Conservation (phyloP, 2,888 invertebrate species). For the Mesoligia furuncula region DNA sequence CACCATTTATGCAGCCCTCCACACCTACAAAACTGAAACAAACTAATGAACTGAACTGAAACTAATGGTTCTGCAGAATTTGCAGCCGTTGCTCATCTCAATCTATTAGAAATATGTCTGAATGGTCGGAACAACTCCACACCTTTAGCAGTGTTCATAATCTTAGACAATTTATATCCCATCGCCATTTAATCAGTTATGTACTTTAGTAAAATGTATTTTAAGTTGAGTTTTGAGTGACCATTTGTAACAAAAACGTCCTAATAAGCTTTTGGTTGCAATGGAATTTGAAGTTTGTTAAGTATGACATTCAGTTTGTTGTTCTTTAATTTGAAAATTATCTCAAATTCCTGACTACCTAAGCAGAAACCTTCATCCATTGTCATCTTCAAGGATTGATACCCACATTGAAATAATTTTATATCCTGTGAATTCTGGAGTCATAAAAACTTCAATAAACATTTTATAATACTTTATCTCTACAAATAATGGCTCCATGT, state of each 20-base stretch:
- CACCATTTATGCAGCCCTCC: no score
- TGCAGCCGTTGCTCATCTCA: neutral
- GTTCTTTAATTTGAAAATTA: no score
- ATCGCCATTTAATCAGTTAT: no score
- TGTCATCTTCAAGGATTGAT: neutral
- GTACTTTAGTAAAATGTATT: no score
- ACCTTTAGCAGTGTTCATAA: no score
- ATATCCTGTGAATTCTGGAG: neutral
- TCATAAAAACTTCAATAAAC: neutral
- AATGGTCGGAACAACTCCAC: no score
- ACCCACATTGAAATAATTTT: neutral
- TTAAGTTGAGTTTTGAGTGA: no score
- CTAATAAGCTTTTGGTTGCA: neutral
- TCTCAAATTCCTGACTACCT: neutral
- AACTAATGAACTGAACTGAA: no score
- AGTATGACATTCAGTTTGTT: no score
- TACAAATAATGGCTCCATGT: neutral
- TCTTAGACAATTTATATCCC: no score
- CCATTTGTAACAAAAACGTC: no score
- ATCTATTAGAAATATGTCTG: neutral
- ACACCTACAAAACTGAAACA: neutral
- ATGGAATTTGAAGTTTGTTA: no score
- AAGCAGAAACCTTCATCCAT: neutral
- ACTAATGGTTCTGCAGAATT: neutral
- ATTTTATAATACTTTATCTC: neutral